Evolutionary conservation across 1,140 invertebrate genomes (phyloP).

Genomic region (Elysia chlorotica): DNA sequence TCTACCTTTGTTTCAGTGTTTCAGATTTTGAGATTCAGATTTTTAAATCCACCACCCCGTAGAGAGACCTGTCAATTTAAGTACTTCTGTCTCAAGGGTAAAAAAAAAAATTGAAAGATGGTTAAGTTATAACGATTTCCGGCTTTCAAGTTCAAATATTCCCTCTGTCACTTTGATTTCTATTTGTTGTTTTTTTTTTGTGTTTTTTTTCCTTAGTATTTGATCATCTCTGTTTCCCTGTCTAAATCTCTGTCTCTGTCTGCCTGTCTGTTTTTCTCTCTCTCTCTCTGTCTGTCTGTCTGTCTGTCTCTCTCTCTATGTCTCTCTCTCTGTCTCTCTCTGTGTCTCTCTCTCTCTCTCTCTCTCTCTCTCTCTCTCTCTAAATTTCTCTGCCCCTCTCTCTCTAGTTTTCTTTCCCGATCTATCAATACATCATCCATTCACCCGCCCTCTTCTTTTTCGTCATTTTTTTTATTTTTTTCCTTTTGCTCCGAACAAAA

Average conservation of each 20-base stretch:
- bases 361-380: constrained; percentile 9
- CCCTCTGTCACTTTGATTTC: too few species aligned
- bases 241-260: constrained; percentile 9
- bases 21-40: too few species aligned
- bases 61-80: too few species aligned
- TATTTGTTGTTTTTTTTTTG: too few species aligned
- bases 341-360: constrained; percentile 5
- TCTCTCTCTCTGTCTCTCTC: constrained; percentile 1
- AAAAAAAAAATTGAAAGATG: too few species aligned
- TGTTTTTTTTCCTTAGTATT: too few species aligned
- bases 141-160: too few species aligned
- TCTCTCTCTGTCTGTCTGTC: neutral
- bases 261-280: neutral
- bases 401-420: neutral
- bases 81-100: too few species aligned
- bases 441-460: constrained; percentile 8
- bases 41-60: too few species aligned
- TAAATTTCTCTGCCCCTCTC: neutral
- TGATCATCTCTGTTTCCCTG: too few species aligned
- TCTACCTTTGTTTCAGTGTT: too few species aligned
- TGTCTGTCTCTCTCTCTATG: constrained; percentile 9
- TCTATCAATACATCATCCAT: constrained; percentile 1
- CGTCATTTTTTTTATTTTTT: neutral
- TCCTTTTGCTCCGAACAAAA: neutral
- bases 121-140: too few species aligned